Base-by-base conservation (phyloP, 1,140 invertebrate species). In the Chymomyza costata region DNA sequence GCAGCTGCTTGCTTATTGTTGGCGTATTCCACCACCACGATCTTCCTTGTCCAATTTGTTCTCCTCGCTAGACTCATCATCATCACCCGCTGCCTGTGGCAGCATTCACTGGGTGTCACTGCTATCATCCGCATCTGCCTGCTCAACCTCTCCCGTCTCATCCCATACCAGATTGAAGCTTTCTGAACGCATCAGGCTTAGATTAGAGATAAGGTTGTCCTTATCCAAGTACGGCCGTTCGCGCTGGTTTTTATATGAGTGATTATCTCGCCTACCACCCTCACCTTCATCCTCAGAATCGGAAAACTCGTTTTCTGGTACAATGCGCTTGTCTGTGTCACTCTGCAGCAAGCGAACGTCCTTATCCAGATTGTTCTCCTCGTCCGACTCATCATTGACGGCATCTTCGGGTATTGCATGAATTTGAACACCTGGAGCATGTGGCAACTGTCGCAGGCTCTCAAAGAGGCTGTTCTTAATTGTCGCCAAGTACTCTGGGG, bases 381-480 rank as follows among this genome's bases (percentile, higher is more conserved):
- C 93, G 76, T 94, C 93, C 7, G 93, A 94, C 66, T 95, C 93
- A 71, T 95, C 93, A 66, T 92, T 90, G 2, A 93, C 90, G 5
- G 92, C 93, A 84, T 95, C 94, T 85, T 96, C 94, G 30, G 95
- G 94, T 60, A 96, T 96, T 1, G 92, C 91, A 90, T 96, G 94
- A 70, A 98, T 96, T 89, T 99, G 97, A 14, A 99, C 97, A 35
- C 96, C 95, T 3, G 97, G 97, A 10, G 97, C 97, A 88, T 98
- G 96, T 3, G 97, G 96, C 40, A 99, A 87, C 95, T 98, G 97
- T 63, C 97, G 88, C 37, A 99, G 87, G 87, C 99, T 99, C 86
- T 99, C 97, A 89, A 98, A 98, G 15, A 99, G 87, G 58, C 94
- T n/a, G 83, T 95, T 94, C 76, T 96, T 98, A 38, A 98, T 97